Base-by-base conservation (phyloP, 2,797 vertebrate genomes). In the Zenarchopterus dispar region DNA sequence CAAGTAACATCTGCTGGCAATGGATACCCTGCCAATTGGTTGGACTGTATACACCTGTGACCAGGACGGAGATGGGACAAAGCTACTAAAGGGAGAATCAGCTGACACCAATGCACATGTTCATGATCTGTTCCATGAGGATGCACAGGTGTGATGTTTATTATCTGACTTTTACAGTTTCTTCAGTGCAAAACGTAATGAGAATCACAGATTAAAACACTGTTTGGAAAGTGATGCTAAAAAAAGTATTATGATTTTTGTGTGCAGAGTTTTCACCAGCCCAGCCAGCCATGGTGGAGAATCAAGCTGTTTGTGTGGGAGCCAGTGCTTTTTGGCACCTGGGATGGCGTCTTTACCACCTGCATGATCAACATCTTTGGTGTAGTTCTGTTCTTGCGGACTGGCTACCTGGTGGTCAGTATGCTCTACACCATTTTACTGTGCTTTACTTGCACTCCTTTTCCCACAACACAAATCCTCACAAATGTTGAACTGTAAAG, bases 321-420 rank as follows among this genome's bases (percentile, higher is more conserved):
- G 81, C 97, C 97, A 0, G 95, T 99, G 70, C 94, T 98, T 49
- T 99, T 99, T 19, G 97, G 98, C 22, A 98, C 97, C 0, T 99
- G 98, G 98, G 98, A 99, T 41, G 98, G 98, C 0, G 97, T 99
- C 68, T 99, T 99, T 80, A 99, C 97, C 6, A 97, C 98, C 67
- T 99, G 98, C 83, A 98, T 99, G 97, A 99, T 99, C 93, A 99
- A 99, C 86, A 99, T 99, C 80, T 99, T 99, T 67, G 98, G 98
- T 21, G 98, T 99, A 22, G 97, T 99, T 72, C 93, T 99, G 46
- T 99, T 99, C 80, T 88, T 99, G 56, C 94, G 97, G 58, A 99
- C 98, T 0, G 98, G 98, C 45, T 99, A 95, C 95, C 92, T 99
- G 0, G 97, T 99, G 94, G 97, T 98, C 66, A 95, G 97, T 92